Base-by-base conservation (phyloP, 2,888 invertebrate species). In the Chloroclysta siterata region DNA sequence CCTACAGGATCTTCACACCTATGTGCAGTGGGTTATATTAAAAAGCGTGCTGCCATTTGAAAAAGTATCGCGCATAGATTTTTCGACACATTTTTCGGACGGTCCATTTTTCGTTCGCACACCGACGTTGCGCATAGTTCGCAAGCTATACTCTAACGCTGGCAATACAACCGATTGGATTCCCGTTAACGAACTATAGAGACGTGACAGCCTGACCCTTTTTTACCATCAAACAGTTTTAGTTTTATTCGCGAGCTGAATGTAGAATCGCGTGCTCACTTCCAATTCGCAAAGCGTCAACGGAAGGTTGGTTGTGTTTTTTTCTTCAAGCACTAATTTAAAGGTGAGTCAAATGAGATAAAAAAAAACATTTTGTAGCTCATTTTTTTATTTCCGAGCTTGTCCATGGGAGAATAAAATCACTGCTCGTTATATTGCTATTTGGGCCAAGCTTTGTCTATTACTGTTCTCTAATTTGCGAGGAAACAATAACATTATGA, bases 121-220 rank as follows among this genome's bases (percentile, higher is more conserved):
- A 33, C 33, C 53, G 56, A 50, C n/a, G 46, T 56, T 57, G 53
- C 50, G 65, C 60, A 51, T 53, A 60, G 65, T 61, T 57, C 33
- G 57, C 65, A 29, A 60, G 46, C 41, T 56, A 56, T 57, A 29
- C 42, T 41, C 41, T 28, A 17, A 48, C n/a, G 15, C 53, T 6
- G 76, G 75, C 80, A 74, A 65, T 67, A 70, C 71, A 68, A 66
- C 68, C 73, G 75, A 76, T 79, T 79, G 79, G 76, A 81, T 82
- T 72, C 74, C 65, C 74, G 79, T 73, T 82, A 82, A 82, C 81
- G 81, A 82, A 82, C 82, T 81, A 82, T 80, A 79, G 74, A 79
- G 74, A 79, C 73, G 77, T 78, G 78, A 79, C 76, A 75, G 70
- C 72, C 65, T 68, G 53, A 70, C 69, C 71, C 73, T 77, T 81